phyloP scores from a whole-genome alignment of 1,140 invertebrate genomes.

The Dreissena rostriformis region DNA sequence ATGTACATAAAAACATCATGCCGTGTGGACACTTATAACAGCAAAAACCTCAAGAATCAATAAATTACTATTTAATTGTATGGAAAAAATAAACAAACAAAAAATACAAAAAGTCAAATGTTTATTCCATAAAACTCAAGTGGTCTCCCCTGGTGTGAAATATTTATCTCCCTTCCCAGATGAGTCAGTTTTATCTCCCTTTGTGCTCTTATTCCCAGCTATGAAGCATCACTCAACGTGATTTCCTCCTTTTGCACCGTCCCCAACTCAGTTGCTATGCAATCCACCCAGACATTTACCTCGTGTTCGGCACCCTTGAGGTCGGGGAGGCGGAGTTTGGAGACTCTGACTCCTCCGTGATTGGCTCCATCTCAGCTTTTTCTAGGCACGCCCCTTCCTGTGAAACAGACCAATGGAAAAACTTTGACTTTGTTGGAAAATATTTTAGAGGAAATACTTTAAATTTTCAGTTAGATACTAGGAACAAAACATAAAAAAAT shows the following conservation, averaged over 20 bases:
- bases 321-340: slow-evolving; percentile 50
- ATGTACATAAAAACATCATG: not conserved
- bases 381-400: slow-evolving; percentile 44
- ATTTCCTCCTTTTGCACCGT: not conserved
- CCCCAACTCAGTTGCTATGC: not conserved
- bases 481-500: too few relatives aligned
- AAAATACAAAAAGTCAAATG: not conserved
- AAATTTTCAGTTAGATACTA: too few relatives aligned
- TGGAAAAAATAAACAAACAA: not conserved
- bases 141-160: too few relatives aligned
- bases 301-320: slow-evolving; percentile 15
- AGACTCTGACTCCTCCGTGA: slow-evolving; percentile 74
- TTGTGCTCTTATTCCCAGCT: too few relatives aligned
- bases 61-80: not conserved
- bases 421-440: too few relatives aligned
- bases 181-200: too few relatives aligned
- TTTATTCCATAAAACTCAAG: too few relatives aligned
- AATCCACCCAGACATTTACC: not conserved
- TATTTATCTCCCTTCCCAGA: too few relatives aligned
- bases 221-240: too few relatives aligned
- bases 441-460: too few relatives aligned
- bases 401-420: too few relatives aligned
- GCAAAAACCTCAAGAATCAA: not conserved
- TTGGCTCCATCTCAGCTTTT: slow-evolving; percentile 73
- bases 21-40: not conserved